Percentiles rank a stretch among this genome's conserved stretches.
phyloP scores from a whole-genome alignment of 2,113 vertebrate species.

The Copsychus sechellarum region DNA sequence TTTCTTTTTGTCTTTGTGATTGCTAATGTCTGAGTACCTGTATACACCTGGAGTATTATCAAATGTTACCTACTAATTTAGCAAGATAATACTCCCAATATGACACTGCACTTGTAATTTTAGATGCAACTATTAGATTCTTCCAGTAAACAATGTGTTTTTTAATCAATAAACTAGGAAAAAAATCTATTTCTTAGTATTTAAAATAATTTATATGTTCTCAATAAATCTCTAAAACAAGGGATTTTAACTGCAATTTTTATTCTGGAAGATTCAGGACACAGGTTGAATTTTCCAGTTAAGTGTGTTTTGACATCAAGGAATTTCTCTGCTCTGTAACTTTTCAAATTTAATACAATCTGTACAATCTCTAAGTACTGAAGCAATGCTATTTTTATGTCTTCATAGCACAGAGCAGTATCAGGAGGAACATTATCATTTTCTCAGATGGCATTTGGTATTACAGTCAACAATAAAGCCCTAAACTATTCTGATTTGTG shows the following conservation, averaged over 20 bases:
- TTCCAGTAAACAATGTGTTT: not conserved
- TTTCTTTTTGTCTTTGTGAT: not conserved
- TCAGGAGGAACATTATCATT: not conserved
- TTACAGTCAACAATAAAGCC: not conserved
- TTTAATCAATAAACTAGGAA: not conserved
- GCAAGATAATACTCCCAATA: not conserved
- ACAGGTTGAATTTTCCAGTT: not conserved
- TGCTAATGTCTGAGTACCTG: not conserved
- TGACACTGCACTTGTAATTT: not conserved
- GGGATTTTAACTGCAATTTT: not conserved
- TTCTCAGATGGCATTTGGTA: not conserved
- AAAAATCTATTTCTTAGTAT: not conserved
- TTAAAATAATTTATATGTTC: not conserved
- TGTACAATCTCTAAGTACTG: not conserved
- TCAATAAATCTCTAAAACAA: not conserved
- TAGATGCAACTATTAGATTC: not conserved
- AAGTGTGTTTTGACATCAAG: not conserved
- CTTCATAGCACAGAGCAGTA: not conserved
- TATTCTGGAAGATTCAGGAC: not conserved
- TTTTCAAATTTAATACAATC: not conserved
- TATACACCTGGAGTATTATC: not conserved
- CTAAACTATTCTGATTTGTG: not conserved
- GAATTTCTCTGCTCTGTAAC: not conserved
- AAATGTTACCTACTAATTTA: not conserved
- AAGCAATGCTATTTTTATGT: not conserved